Evolutionary conservation across 2,888 invertebrate species (phyloP).

Genomic region (Limnephilus marmoratus): DNA sequence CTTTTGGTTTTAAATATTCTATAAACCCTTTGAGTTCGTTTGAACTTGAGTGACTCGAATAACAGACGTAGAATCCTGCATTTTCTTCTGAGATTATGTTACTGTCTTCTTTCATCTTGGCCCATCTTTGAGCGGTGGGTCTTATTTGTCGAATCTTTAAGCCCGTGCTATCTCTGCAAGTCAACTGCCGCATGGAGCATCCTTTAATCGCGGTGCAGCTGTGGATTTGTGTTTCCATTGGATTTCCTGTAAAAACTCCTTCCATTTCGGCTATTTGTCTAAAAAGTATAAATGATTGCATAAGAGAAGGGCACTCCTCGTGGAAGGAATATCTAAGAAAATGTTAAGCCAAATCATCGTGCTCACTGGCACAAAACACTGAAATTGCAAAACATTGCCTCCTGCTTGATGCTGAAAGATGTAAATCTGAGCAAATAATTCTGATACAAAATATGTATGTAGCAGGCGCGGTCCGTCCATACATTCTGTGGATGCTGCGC

Average conservation of each 20-base stretch:
- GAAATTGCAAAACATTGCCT: no score
- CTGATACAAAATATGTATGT: neutral
- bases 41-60: slow-evolving; percentile 86
- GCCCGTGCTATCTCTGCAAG: slow-evolving; percentile 67
- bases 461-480: no score
- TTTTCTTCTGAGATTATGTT: slow-evolving; percentile 67
- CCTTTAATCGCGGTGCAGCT: slow-evolving; percentile 71
- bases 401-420: no score
- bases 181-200: slow-evolving; percentile 63
- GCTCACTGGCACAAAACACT: neutral
- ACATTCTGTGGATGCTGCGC: no score
- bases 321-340: neutral
- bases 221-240: slow-evolving; percentile 77
- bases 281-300: neutral
- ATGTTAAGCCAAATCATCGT: neutral
- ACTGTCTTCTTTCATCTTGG: slow-evolving; percentile 69
- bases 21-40: slow-evolving; percentile 83
- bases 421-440: neutral
- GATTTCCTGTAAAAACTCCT: slow-evolving; percentile 75
- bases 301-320: neutral
- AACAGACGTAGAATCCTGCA: slow-evolving; percentile 76
- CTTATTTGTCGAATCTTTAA: slow-evolving; percentile 76
- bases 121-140: slow-evolving; percentile 82
- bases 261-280: slow-evolving; percentile 72
- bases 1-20: slow-evolving; percentile 80